Evolutionary conservation across 2,113 vertebrate species (phyloP), one percentile per base, ranked within the genome.

Genomic region (Rhinogobius similis): DNA sequence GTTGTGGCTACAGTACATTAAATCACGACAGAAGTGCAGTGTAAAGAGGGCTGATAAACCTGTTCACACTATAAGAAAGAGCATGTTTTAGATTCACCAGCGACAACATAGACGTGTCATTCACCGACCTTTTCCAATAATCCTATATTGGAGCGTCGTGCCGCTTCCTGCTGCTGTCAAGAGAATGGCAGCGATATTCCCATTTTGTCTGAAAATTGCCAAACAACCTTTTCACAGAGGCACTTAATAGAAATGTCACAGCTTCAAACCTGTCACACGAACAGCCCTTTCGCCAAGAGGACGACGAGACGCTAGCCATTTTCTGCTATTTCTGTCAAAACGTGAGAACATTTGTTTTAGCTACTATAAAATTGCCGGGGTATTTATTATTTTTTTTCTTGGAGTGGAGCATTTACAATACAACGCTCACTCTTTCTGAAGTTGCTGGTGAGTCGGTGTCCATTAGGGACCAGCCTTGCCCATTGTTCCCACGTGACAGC

Each of bases 241-340:
- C 77, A 84, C 79, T 88, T 85, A 89, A 91, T 74, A 77, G 69
- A 90, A 90, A 89, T 89, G 88, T 84, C 86, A 88, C 67, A 44
- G 73, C 73, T 69, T 77, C 68, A 52, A 55, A 65, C 62, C 72
- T 70, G 76, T 77, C 73, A 79, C 62, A 82, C 52, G 66, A 69
- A 53, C 65, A 61, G 73, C 62, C 63, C 52, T 64, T 7, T 59
- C 68, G 72, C 55, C 76, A 68, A 29, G 44, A 81, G 72, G 61
- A 82, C 66, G 67, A 20, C 39, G 65, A n/a, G 70, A 52, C 1
- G 8, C 43, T 24, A 65, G 44, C 62, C 56, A 38, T 65, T 55
- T 32, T 53, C 68, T 27, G 62, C 73, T 53, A 43, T 75, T 68
- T 62, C 66, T 67, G 65, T 83, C 70, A 82, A 82, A 83, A 81